Evolutionary conservation across 2,888 invertebrate genomes (phyloP).

Genomic region (Lumbricus terrestris): DNA sequence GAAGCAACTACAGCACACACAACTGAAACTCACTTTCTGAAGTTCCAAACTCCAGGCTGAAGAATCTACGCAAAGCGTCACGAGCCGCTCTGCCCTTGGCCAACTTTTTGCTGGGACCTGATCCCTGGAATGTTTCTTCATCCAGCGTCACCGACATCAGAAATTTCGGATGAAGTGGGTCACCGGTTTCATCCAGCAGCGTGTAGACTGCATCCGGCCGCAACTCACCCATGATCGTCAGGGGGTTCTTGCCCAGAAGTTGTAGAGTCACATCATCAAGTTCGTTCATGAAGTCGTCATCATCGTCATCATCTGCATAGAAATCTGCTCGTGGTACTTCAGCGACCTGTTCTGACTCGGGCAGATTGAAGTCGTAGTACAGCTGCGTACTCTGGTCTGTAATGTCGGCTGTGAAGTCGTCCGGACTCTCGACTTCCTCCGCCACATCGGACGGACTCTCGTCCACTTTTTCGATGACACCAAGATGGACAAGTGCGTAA

Average conservation of each 20-base stretch:
- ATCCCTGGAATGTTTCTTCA: constrained; percentile 20
- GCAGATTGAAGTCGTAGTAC: constrained; percentile 14
- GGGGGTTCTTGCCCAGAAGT: constrained; percentile 21
- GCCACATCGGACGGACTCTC: background rate
- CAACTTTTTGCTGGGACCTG: constrained; percentile 22
- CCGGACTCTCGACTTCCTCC: background rate
- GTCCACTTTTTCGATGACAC: background rate
- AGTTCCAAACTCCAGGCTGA: constrained; percentile 24
- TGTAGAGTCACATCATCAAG: constrained; percentile 21
- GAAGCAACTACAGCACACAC: background rate
- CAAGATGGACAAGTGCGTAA: constrained; percentile 17
- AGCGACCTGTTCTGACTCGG: background rate
- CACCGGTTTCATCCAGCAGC: constrained; percentile 14
- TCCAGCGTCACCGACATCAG: constrained; percentile 19
- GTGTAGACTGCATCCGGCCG: constrained; percentile 20
- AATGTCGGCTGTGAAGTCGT: constrained; percentile 24
- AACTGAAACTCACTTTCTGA: constrained; percentile 20
- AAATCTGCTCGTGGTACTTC: background rate
- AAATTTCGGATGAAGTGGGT: constrained; percentile 20
- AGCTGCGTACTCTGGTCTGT: constrained; percentile 16
- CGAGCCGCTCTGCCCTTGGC: constrained; percentile 24
- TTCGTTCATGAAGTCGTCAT: constrained; percentile 24
- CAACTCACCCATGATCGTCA: constrained; percentile 21
- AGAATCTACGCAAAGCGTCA: constrained; percentile 17
- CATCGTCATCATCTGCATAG: constrained; percentile 23